Base-by-base conservation (phyloP, 2,888 invertebrate genomes). In the Thereva nobilitata region DNA sequence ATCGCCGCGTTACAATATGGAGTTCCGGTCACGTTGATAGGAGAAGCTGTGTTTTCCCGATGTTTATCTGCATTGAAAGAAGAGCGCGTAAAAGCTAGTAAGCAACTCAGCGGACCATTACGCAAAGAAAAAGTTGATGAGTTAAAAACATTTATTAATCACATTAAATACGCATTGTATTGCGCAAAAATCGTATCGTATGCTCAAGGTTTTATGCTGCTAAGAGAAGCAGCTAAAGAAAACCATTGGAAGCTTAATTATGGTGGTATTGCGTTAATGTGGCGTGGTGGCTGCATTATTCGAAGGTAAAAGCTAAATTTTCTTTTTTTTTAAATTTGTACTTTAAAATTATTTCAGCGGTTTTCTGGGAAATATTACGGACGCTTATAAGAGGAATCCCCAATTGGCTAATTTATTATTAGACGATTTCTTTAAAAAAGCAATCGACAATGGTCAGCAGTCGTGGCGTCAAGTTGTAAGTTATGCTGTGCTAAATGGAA, bases 231-330 rank as follows among this genome's bases (percentile, higher is more conserved):
- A 9, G 97, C 97, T 9, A 88, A 89, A 78, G 87, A 92, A 73
- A 90, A 95, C 77, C 87, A 89, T 5, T 99, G 99, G 99, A 90
- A 93, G 71, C 83, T 99, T 69, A 98, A 99, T 83, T 96, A 97
- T 76, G 99, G 98, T 57, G 94, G 94, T 66, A 97, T 99, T 71
- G 98, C 99, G 1, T 83, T 99, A 50, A 99, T 99, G 98, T 99
- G 99, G 99, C 88, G 98, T 70, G 97, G 97, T 10, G 98, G 98
- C n/a, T 98, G 97, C 80, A 98, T 98, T 76, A 98, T 97, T 76
- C 86, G 97, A 78, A 94, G 93, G 89, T 85, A 84, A 78, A 3
- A 50, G 3, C 44, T n/a, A n/a, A n/a, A 44, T 10, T 47, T 82
- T 41, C 83, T 82, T 2, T 83, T 83, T 68, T 83, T 84, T 66